Percentiles rank a stretch among this genome's conserved stretches.
Conservation (phyloP, 2,888 invertebrate genomes). For the Timema podura region DNA sequence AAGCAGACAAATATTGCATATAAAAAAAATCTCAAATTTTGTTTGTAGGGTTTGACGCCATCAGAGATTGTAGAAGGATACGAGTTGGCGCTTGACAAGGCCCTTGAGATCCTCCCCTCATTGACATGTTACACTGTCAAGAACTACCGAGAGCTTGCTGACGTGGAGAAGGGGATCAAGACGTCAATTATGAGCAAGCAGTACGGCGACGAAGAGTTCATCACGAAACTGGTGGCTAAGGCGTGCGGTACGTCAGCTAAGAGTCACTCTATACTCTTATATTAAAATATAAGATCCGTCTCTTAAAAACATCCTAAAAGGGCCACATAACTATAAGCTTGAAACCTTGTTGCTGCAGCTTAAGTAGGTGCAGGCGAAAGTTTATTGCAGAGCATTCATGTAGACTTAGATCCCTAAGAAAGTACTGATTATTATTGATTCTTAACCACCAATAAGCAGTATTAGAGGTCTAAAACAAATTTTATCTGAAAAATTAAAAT, state of each 20-base stretch:
- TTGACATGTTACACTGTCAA: constrained; percentile 75
- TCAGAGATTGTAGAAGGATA: constrained; percentile 95
- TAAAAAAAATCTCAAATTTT: not conserved
- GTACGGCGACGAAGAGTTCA: constrained; percentile 92
- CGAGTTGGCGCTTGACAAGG: constrained; percentile 84
- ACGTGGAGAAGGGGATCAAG: constrained; percentile 69
- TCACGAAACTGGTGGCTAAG: constrained; percentile 77
- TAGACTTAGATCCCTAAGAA: too few relatives aligned
- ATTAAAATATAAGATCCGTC: constrained; percentile 29
- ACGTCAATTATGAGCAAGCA: constrained; percentile 96
- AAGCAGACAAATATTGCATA: too few relatives aligned
- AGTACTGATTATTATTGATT: too few relatives aligned
- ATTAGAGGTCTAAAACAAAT: too few relatives aligned
- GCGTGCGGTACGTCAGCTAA: constrained; percentile 59
- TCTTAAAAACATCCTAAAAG: too few relatives aligned
- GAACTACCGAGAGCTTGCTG: constrained; percentile 56
- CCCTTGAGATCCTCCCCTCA: constrained; percentile 83
- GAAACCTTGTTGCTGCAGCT: too few relatives aligned
- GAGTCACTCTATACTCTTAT: too few relatives aligned
- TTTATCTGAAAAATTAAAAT: too few relatives aligned
- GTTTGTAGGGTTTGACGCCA: constrained; percentile 79
- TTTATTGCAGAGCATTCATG: too few relatives aligned
- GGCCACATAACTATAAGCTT: too few relatives aligned
- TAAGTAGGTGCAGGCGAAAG: too few relatives aligned
- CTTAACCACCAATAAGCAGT: too few relatives aligned